Evolutionary conservation across 2,797 vertebrate species (phyloP).

Genomic region (Notoglanidium macrostoma): DNA sequence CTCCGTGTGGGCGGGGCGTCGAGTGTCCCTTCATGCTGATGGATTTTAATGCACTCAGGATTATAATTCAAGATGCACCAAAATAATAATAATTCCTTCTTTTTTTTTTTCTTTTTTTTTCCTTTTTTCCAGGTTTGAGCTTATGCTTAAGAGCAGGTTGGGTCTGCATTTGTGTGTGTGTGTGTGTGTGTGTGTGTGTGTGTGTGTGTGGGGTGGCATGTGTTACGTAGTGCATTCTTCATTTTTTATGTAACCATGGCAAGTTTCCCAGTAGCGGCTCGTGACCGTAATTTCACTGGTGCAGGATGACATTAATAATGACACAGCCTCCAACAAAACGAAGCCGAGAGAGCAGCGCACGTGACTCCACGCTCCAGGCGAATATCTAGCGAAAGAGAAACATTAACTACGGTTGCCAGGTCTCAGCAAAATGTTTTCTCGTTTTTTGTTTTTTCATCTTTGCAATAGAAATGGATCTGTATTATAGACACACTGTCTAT

Average conservation of each 20-base stretch:
- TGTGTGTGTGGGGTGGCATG: constrained; percentile 10
- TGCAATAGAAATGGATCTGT: neutral
- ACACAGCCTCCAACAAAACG: neutral
- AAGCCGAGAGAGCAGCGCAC: neutral
- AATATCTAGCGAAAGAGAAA: neutral
- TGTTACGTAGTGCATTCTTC: neutral
- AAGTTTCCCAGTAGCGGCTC: neutral
- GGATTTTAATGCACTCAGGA: constrained; percentile 24
- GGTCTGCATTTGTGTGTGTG: constrained; percentile 38
- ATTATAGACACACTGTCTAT: neutral
- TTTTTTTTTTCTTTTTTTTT: too few relatives aligned
- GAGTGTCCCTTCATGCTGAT: constrained; percentile 47
- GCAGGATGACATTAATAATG: constrained; percentile 1
- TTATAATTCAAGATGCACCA: constrained; percentile 46
- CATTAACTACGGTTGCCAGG: neutral
- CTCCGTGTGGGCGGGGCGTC: constrained; percentile 45
- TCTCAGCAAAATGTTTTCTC: neutral
- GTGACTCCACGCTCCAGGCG: neutral
- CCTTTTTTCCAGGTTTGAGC: neutral
- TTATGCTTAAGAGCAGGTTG: neutral
- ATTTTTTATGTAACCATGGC: constrained; percentile 12
- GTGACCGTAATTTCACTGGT: neutral
- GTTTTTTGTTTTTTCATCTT: neutral
- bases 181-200: constrained; percentile 54
- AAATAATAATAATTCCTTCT: neutral